Evolutionary conservation across 53 echinoderm and acorn worm genomes (phyloP), one percentile per base, ranked within the genome.

Genomic region (Paracentrotus lividus): DNA sequence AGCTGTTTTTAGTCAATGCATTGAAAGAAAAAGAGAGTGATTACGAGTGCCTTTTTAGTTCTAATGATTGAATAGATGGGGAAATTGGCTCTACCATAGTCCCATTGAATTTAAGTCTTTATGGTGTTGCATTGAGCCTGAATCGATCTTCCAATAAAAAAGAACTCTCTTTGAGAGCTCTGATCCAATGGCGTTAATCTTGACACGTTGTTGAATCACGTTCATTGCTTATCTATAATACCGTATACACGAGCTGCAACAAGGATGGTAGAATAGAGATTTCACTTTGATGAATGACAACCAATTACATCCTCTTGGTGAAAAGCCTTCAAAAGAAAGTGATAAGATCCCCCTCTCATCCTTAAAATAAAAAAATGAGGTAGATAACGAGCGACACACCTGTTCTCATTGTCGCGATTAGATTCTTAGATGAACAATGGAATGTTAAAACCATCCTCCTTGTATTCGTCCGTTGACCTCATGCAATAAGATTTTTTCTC

Each of bases 281-380:
- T 36, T 24, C 24, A 45, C 47, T 21, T 14, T 90, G n/a, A n/a
- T n/a, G 42, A 90, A 90, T 90, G 90, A 90, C 90, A 66, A 90
- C 90, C 90, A 90, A 90, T 90, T 90, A 90, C 88, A 72, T 72
- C 72, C 40, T 40, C 72, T 72, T 20, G 2, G 72, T 16, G 36
- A 72, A 72, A 69, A 64, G 14, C 72, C 15, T 40, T 72, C 72
- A 36, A 40, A 72, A 72, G 72, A 72, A 72, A 72, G 72, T 72
- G 72, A 72, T 72, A 36, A 72, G 72, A 72, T 72, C 40, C 36
- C 18, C n/a, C 10, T 21, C 36, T 36, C 72, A 72, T 72, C 72
- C 40, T 72, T 38, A 38, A 20, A 72, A 72, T 38, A 40, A 20
- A 72, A 67, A 72, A 40, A 32, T 72, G 40, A 72, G 72, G 36